Evolutionary conservation across 2,888 invertebrate species (phyloP).

Genomic region (Ecliptopera silaceata): DNA sequence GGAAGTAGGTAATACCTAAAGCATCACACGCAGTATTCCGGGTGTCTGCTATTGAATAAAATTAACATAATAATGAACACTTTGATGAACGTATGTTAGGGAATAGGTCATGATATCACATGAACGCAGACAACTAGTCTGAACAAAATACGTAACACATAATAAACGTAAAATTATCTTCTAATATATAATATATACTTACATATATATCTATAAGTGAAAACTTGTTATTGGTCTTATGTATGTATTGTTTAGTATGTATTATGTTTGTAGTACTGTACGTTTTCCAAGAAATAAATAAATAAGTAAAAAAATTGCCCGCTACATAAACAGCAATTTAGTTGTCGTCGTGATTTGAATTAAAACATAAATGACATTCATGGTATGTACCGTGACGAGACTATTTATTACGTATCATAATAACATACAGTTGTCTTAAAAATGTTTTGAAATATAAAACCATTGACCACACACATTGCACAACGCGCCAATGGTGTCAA

Average conservation of each 20-base stretch:
- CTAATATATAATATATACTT: too few relatives aligned
- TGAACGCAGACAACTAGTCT: too few relatives aligned
- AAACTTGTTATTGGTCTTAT: too few relatives aligned
- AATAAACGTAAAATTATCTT: too few relatives aligned
- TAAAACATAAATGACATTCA: constrained; percentile 11
- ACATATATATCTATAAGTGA: too few relatives aligned
- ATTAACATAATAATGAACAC: constrained; percentile 22
- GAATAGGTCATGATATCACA: too few relatives aligned
- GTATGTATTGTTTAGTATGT: too few relatives aligned
- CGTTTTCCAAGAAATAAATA: too few relatives aligned
- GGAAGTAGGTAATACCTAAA: constrained; percentile 30
- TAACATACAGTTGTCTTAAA: constrained; percentile 13
- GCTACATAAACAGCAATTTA: too few relatives aligned
- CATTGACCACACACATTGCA: constrained; percentile 20
- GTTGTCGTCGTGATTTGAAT: constrained; percentile 10
- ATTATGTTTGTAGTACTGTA: too few relatives aligned
- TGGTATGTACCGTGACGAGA: constrained; percentile 2
- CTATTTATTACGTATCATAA: constrained; percentile 2
- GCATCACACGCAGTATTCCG: constrained; percentile 31
- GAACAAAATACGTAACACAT: too few relatives aligned
- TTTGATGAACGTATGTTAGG: constrained; percentile 11
- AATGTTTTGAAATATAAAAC: constrained; percentile 17
- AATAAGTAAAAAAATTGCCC: too few relatives aligned
- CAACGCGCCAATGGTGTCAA: constrained; percentile 24
- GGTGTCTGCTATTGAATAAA: constrained; percentile 29